These are phyloP conservation scores for Ormyrus rosae DNA, from an alignment of 2,888 invertebrate genomes.

Conservation along the genomic window DNA sequence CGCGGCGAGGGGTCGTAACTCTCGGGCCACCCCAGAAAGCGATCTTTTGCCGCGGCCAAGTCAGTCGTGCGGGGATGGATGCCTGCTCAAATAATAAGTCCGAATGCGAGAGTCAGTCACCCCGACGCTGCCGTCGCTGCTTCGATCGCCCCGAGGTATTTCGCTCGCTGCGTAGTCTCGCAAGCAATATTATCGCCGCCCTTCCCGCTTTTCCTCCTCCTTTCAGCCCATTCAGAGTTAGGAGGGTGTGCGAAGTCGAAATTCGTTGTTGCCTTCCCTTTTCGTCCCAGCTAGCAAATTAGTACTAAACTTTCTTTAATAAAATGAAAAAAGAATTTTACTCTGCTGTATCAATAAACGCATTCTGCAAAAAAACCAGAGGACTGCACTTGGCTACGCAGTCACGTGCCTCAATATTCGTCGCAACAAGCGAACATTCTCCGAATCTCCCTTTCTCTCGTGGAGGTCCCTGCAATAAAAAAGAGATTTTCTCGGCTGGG, in stretches of 20 bases:
- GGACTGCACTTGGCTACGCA: conserved; percentile 11
- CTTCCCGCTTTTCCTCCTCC: neutral
- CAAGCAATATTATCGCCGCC: conserved; percentile 36
- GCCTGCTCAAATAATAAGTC: conserved; percentile 70
- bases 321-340: too few relatives aligned
- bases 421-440: neutral
- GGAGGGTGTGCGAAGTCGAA: neutral
- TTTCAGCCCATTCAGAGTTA: neutral
- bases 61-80: conserved; percentile 22
- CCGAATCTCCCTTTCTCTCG: neutral
- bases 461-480: conserved; percentile 12
- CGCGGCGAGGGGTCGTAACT: conserved; percentile 43
- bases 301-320: too few relatives aligned
- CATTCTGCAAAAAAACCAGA: neutral
- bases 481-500: conserved; percentile 17
- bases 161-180: conserved; percentile 20
- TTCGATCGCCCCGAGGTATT: conserved; percentile 45
- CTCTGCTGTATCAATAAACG: too few relatives aligned
- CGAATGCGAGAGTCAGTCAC: conserved; percentile 60
- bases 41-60: conserved; percentile 31
- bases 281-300: too few relatives aligned
- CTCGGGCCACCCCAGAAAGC: conserved; percentile 39
- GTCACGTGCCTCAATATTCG: neutral
- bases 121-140: conserved; percentile 23
- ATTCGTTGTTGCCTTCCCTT: neutral